Base-by-base conservation (phyloP, 1,140 invertebrate genomes). In the Caenorhabditis latens region DNA sequence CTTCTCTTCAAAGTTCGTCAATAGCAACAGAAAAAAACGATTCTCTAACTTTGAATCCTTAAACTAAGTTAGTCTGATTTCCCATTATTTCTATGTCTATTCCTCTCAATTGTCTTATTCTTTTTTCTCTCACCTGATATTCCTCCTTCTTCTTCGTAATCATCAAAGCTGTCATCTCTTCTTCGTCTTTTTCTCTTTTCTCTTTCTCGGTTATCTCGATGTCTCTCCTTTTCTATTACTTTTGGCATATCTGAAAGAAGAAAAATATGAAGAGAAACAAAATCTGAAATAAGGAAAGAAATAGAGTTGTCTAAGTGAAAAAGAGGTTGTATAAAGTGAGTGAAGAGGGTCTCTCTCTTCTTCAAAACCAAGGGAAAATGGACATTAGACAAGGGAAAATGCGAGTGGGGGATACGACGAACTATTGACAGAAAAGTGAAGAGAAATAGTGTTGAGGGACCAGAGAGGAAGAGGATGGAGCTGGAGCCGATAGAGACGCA, bases 81-180 rank as follows among this genome's bases (percentile, higher is more conserved):
- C 40, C 57, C 21, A 5, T 75, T 46, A 42, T 46, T 42, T 48
- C 6, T 75, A 3, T 46, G 42, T 75, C 57, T 58, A 19, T n/a
- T n/a, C 8, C n/a, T 58, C 57, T 58, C 57, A 8, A 4, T 13
- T 40, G 9, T 19, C 42, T 32, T 53, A 8, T 53, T 14, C 2
- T 50, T 79, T 2, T 43, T 14, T 71, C 65, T 71, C 42, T 71
- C 40, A 79, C 71, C 71, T 79, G 71, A 79, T 79, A 79, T 79
- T 79, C 71, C 71, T 21, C 61, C 84, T 67, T 85, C 84, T 82
- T 82, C 83, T 42, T 71, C 87, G 13, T 88, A 79, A 57, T 89
- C 88, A 55, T 89, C 83, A 63, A 84, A 67, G n/a, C 61, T 58
- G 48, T 55, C 58, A 32, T 63, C 42, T 67, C 84, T n/a, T 88